A percentile compares a stretch with the other conserved stretches of the same genome.
Evolutionary conservation across 2,113 vertebrate species (phyloP).

Genomic region (Pao palembangensis): DNA sequence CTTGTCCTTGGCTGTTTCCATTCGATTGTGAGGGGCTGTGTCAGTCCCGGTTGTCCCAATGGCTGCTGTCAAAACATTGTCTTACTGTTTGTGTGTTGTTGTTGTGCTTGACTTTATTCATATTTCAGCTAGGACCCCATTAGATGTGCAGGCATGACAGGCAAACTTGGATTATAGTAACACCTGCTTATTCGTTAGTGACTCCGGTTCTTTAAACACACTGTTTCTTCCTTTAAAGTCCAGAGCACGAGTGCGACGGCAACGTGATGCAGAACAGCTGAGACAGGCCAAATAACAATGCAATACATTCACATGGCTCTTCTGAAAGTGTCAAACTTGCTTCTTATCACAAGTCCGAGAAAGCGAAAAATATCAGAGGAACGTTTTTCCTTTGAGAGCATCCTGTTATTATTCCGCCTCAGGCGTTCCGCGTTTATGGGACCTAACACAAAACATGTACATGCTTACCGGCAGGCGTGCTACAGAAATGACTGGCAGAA

Average conservation of each 20-base stretch:
- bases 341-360: constrained; percentile 19
- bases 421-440: constrained; percentile 58
- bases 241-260: not conserved
- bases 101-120: not conserved
- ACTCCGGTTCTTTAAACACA: too few relatives aligned
- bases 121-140: constrained; percentile 15
- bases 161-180: too few relatives aligned
- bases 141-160: constrained; percentile 10
- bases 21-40: constrained; percentile 1
- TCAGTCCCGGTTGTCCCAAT: constrained; percentile 27
- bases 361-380: not conserved
- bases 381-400: constrained; percentile 48
- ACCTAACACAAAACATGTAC: constrained; percentile 51
- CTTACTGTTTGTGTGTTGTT: not conserved
- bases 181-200: not conserved
- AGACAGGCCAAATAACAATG: constrained; percentile 21
- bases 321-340: constrained; percentile 21
- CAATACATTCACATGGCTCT: constrained; percentile 38
- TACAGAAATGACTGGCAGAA: constrained; percentile 19
- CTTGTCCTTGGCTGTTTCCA: constrained; percentile 51
- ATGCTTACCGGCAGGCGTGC: constrained; percentile 14
- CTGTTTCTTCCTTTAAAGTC: too few relatives aligned
- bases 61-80: constrained; percentile 15
- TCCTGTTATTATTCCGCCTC: constrained; percentile 61
- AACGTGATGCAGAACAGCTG: constrained; percentile 18